A percentile compares a stretch with the other conserved stretches of the same genome.
Evolutionary conservation across 2,888 invertebrate genomes (phyloP).

Genomic region (Phengaris arion): DNA sequence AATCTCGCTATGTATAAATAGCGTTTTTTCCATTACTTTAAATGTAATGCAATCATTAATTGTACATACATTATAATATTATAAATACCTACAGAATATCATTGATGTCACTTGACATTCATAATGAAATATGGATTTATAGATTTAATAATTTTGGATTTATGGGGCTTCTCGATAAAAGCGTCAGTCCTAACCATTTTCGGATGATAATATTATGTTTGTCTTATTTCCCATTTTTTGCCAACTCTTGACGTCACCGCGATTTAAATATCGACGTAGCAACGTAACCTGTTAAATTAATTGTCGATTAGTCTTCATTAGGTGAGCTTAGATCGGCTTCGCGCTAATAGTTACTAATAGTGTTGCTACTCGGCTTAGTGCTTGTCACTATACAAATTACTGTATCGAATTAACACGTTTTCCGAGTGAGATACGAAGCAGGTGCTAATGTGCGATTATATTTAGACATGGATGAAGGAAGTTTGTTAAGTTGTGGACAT

Average conservation of each 20-base stretch:
- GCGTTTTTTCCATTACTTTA: too few species aligned
- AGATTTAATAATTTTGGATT: too few species aligned
- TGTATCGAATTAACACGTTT: conserved; percentile 39
- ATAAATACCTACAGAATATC: too few species aligned
- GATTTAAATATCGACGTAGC: conserved; percentile 42
- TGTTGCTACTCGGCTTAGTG: conserved; percentile 52
- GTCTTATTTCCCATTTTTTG: neutral
- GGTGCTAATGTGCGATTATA: conserved; percentile 32
- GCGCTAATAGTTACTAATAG: conserved; percentile 72
- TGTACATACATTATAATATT: too few species aligned
- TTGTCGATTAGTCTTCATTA: conserved; percentile 72
- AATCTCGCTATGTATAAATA: too few species aligned
- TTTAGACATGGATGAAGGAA: conserved; percentile 8
- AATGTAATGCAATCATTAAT: too few species aligned
- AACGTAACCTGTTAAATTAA: conserved; percentile 72
- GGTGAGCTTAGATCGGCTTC: conserved; percentile 52
- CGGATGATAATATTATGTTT: neutral
- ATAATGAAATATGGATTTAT: too few species aligned
- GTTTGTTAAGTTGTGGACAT: conserved; percentile 20
- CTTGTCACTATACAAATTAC: conserved; percentile 44
- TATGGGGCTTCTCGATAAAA: neutral
- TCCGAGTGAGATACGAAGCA: conserved; percentile 34
- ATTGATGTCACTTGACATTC: too few species aligned
- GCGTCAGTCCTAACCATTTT: neutral
- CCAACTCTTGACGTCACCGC: conserved; percentile 2